Percentiles rank a stretch among this genome's conserved stretches.
Evolutionary conservation across 2,113 vertebrate species (phyloP).

Genomic region (Mionectes macconnelli): DNA sequence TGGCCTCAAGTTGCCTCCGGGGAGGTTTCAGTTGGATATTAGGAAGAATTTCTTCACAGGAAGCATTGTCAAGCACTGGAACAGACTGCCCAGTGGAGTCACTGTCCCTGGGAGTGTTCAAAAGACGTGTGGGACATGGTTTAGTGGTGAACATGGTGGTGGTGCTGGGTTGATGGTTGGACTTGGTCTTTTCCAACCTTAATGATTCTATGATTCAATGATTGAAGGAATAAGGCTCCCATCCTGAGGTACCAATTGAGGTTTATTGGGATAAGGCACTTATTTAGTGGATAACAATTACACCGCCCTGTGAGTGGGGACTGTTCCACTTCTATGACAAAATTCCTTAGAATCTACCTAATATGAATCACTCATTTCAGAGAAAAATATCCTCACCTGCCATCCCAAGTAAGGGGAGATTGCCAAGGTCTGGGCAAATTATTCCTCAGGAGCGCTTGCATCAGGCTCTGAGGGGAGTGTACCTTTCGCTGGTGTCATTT

Average conservation of each 20-base stretch:
- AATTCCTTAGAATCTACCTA: background rate
- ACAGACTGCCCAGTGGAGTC: background rate
- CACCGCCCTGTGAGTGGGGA: background rate
- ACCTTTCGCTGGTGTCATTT: background rate
- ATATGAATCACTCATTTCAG: background rate
- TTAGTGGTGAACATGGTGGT: background rate
- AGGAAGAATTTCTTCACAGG: background rate
- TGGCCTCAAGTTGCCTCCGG: background rate
- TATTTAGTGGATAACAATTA: background rate
- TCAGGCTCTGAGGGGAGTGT: background rate
- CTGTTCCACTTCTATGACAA: background rate
- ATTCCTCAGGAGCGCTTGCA: background rate
- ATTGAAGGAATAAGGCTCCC: background rate
- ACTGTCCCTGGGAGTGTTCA: background rate
- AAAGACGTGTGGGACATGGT: background rate
- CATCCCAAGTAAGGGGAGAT: background rate
- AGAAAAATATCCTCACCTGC: background rate
- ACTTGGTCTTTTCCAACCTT: background rate
- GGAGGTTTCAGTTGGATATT: background rate
- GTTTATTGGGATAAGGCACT: background rate
- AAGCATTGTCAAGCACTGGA: background rate
- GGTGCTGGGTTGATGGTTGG: background rate
- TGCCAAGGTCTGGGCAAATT: rapidly evolving
- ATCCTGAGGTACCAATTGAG: background rate
- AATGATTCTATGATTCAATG: background rate